phyloP scores from a whole-genome alignment of 2,113 vertebrate genomes.

The Bambusicola thoracicus region DNA sequence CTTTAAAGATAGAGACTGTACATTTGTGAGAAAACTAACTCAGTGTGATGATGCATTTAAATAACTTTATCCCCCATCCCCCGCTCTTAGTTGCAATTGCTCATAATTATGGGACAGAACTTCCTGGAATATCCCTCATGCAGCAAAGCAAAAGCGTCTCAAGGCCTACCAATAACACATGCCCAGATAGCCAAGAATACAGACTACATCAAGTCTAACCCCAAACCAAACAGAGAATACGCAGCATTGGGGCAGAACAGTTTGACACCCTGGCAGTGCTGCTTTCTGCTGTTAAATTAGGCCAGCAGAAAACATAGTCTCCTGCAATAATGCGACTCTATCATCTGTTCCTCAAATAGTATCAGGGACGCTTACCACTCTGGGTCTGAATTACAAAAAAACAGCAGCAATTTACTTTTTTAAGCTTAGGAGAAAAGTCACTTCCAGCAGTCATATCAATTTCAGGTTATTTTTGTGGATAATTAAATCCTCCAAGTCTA shows the following conservation, averaged over 20 bases:
- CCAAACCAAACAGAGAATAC: rapidly evolving
- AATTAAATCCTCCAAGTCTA: background rate
- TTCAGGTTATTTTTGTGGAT: background rate
- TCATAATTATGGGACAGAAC: background rate
- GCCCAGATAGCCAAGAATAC: background rate
- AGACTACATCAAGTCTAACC: background rate
- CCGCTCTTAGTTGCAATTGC: background rate
- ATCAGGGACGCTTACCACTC: rapidly evolving
- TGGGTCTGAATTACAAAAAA: background rate
- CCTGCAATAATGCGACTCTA: rapidly evolving
- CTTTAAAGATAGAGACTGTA: background rate
- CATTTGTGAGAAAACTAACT: background rate
- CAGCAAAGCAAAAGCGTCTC: background rate
- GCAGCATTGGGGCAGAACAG: background rate
- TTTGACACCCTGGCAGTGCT: background rate
- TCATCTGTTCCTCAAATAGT: background rate
- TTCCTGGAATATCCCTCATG: background rate
- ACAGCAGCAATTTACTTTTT: background rate
- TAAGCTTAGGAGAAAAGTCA: background rate
- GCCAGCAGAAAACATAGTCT: background rate
- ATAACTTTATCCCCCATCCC: background rate
- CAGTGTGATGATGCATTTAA: background rate
- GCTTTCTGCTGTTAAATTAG: background rate
- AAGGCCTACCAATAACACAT: background rate
- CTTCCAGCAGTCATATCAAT: background rate